Percentiles rank a stretch among this genome's conserved stretches.
phyloP scores from a whole-genome alignment of 2,888 invertebrate species.

The Zygaena filipendulae region DNA sequence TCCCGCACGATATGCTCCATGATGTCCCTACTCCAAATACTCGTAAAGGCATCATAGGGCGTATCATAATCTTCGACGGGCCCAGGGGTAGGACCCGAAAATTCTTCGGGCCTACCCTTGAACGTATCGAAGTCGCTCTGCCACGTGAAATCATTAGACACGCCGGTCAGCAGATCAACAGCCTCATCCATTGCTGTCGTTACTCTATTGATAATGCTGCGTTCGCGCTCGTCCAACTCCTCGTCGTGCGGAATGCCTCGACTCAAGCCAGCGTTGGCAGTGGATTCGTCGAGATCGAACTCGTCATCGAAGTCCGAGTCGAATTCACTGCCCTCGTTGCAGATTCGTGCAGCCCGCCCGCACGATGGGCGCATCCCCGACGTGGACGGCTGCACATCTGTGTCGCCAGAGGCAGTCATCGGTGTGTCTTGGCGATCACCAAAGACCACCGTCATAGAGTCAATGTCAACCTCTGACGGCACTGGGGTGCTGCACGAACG shows the following conservation, averaged over 20 bases:
- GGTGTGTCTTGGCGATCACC: too few relatives aligned
- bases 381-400: too few relatives aligned
- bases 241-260: slow-evolving; percentile 15
- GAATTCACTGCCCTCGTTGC: slow-evolving; percentile 12
- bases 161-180: slow-evolving; percentile 9
- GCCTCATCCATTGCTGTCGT: slow-evolving; percentile 17
- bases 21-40: slow-evolving; percentile 15
- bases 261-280: slow-evolving; percentile 2
- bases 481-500: too few relatives aligned
- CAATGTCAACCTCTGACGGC: too few relatives aligned
- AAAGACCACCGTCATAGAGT: too few relatives aligned
- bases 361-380: too few relatives aligned
- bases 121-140: slow-evolving; percentile 14
- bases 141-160: slow-evolving; percentile 9
- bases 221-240: slow-evolving; percentile 13
- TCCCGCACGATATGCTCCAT: slow-evolving; percentile 17
- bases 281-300: slow-evolving; percentile 8
- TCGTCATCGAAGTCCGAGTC: slow-evolving; percentile 13
- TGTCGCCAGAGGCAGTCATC: too few relatives aligned
- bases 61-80: slow-evolving; percentile 13
- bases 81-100: slow-evolving; percentile 17
- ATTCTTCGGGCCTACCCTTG: slow-evolving; percentile 14
- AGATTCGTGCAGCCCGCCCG: neutral
- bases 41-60: slow-evolving; percentile 16
- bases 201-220: slow-evolving; percentile 7